Base-by-base conservation (phyloP, 2,113 vertebrate species). In the Carollia perspicillata region DNA sequence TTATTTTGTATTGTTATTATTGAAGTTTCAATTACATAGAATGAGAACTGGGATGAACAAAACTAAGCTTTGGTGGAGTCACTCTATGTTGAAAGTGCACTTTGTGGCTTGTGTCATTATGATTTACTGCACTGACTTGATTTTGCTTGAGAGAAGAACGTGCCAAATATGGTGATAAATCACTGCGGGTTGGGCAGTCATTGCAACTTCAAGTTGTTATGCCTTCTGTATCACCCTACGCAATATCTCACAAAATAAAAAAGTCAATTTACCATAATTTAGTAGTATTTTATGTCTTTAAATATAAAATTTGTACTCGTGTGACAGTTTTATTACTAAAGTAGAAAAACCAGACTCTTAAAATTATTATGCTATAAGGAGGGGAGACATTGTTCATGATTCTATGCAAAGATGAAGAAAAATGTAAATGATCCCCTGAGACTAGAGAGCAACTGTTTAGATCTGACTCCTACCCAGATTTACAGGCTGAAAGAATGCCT, bases 81-180 rank as follows among this genome's bases (percentile, higher is more conserved):
- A 66, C 26, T 0, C 18, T 78, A 8, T 75, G 78, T 30, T 94
- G 63, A 92, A 93, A 84, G 51, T 77, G n/a, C 33, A 63, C 87
- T 92, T 95, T 88, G 40, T 83, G 55, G 20, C n/a, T 75, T 83
- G 9, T 93, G 83, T 95, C 77, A 49, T 96, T 88, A 89, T 79
- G 30, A n/a, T 72, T 85, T 84, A 89, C 79, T 83, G 55, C 26
- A 83, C 12, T 69, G 44, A 72, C n/a, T 90, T 85, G n/a, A 44
- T 75, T 90, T 84, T 65, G 63, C 44, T 83, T 92, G 65, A 95
- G 87, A 81, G 47, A 79, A 60, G 53, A 84, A 13, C 28, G 8
- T 77, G 68, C n/a, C 53, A 92, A 88, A 75, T 66, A 33, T 26
- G 22, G 20, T 28, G 84, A 69, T 75, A 87, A 77, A 65, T 79